Evolutionary conservation across 1,140 invertebrate genomes (phyloP).

Genomic region (Lepidostoma basale): DNA sequence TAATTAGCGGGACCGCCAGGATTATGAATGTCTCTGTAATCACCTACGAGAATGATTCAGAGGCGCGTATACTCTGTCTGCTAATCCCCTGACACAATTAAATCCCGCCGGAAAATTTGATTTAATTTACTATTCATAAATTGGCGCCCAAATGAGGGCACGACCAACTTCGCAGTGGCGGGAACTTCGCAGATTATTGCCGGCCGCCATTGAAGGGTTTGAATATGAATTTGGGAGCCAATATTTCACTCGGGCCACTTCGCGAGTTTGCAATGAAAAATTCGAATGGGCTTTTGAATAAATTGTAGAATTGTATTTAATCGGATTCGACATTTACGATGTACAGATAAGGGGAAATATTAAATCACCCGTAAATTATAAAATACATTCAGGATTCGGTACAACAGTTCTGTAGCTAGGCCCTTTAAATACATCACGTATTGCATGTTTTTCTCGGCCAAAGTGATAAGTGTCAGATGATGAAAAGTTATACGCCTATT

Average conservation of each 20-base stretch:
- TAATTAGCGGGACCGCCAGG: constrained; percentile 6
- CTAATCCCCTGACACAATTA: constrained; percentile 30
- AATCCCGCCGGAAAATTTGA: constrained; percentile 27
- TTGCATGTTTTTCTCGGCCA: too few species aligned
- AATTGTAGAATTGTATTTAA: too few species aligned
- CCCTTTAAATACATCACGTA: too few species aligned
- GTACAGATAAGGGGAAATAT: too few species aligned
- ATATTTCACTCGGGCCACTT: neutral
- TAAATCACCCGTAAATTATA: too few species aligned
- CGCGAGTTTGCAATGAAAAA: neutral
- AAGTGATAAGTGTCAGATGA: too few species aligned
- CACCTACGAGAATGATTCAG: neutral
- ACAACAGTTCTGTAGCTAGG: too few species aligned
- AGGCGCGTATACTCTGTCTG: neutral
- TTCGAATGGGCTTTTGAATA: neutral
- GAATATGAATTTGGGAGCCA: neutral
- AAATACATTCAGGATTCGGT: too few species aligned
- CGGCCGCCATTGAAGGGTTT: neutral
- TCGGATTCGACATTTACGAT: too few species aligned
- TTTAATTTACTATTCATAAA: constrained; percentile 42
- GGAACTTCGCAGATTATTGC: constrained; percentile 6
- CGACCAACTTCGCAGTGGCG: neutral
- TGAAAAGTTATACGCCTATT: too few species aligned
- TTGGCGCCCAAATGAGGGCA: constrained; percentile 9
- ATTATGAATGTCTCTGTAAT: constrained; percentile 1